phyloP scores from a whole-genome alignment of 2,113 vertebrate species.

The Pterocles orientalis region DNA sequence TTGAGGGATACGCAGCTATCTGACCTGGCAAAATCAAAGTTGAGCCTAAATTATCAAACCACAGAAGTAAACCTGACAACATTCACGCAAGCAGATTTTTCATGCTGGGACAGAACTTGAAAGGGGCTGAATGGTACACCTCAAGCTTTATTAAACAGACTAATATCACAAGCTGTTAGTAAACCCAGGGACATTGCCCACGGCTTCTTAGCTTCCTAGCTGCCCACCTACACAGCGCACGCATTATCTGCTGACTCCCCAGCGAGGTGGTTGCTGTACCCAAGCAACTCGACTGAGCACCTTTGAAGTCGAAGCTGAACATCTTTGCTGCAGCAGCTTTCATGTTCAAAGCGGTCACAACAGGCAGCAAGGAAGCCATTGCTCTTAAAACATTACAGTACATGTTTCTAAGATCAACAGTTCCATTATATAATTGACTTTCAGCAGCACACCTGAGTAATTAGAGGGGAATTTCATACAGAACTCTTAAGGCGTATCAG shows the following conservation, averaged over 20 bases:
- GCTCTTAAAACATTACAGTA: background rate
- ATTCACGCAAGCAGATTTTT: rapidly evolving
- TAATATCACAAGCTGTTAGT: background rate
- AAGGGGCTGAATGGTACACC: background rate
- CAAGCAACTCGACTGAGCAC: rapidly evolving
- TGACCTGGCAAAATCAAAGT: background rate
- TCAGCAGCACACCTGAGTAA: rapidly evolving
- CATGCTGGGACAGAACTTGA: background rate
- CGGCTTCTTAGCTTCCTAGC: rapidly evolving
- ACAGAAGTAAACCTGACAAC: background rate
- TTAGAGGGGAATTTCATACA: background rate
- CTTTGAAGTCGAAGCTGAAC: background rate
- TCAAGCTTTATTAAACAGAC: background rate
- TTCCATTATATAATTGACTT: rapidly evolving
- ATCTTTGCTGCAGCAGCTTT: background rate
- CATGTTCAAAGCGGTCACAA: background rate
- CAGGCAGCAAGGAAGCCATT: background rate
- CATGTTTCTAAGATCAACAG: rapidly evolving
- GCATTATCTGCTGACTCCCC: rapidly evolving
- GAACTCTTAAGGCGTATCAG: background rate
- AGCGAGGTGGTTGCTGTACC: rapidly evolving
- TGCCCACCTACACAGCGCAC: rapidly evolving
- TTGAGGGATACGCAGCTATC: background rate
- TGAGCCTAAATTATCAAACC: background rate
- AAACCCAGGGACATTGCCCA: background rate